Conservation (phyloP, 2,888 invertebrate genomes). For the Agriotes lineatus region DNA sequence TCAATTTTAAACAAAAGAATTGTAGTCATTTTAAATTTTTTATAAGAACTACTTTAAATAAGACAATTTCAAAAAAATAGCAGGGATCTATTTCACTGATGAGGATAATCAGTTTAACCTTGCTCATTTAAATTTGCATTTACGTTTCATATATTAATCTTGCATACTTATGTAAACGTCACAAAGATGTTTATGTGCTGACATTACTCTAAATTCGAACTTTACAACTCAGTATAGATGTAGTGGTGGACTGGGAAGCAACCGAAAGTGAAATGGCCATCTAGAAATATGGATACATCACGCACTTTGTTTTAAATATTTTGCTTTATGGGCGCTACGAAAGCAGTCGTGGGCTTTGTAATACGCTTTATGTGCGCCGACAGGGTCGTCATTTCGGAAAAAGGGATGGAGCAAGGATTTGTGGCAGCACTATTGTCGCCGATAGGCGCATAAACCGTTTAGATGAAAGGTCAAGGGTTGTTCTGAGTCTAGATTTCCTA, state of each 20-base stretch:
- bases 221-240: not conserved
- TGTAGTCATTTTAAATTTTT: too few relatives aligned
- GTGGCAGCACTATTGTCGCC: not conserved
- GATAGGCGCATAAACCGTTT: not conserved
- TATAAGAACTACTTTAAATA: too few relatives aligned
- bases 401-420: not conserved
- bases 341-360: not conserved
- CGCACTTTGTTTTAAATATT: conserved; percentile 9
- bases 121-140: too few relatives aligned
- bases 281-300: not conserved
- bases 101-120: too few relatives aligned
- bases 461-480: not conserved
- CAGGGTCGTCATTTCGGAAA: conserved; percentile 10
- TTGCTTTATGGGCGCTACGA: conserved; percentile 11
- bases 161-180: too few relatives aligned
- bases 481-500: not conserved
- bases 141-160: too few relatives aligned
- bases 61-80: too few relatives aligned
- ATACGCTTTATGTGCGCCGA: conserved; percentile 9
- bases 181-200: too few relatives aligned
- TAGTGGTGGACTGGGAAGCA: not conserved
- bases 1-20: too few relatives aligned
- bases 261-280: not conserved
- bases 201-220: conserved; percentile 4
- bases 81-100: too few relatives aligned